Evolutionary conservation across 2,888 invertebrate genomes (phyloP).

Genomic region (Epicampocera succincta): DNA sequence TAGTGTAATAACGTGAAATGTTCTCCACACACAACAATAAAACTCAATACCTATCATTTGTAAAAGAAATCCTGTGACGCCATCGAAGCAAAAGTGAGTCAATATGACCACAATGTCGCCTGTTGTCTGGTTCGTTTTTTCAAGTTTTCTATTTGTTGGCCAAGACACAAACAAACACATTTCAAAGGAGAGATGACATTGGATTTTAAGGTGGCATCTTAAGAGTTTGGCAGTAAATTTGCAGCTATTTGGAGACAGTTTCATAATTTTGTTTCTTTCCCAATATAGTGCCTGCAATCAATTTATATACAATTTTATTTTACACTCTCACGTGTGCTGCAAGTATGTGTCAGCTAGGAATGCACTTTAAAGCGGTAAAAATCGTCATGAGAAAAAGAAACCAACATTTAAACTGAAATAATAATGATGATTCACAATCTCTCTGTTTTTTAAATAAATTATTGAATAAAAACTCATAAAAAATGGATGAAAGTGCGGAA

Average conservation of each 20-base stretch:
- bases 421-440: slow-evolving; percentile 49
- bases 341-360: slow-evolving; percentile 15
- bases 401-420: neutral
- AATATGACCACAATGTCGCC: slow-evolving; percentile 51
- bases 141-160: slow-evolving; percentile 20
- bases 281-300: neutral
- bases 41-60: slow-evolving; percentile 40
- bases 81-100: slow-evolving; percentile 43
- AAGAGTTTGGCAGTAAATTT: slow-evolving; percentile 50
- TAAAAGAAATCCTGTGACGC: slow-evolving; percentile 48
- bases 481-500: slow-evolving; percentile 21
- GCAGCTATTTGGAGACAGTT: slow-evolving; percentile 44
- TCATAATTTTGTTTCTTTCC: slow-evolving; percentile 26
- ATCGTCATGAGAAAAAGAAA: slow-evolving; percentile 1
- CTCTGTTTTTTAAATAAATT: neutral
- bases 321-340: neutral
- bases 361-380: slow-evolving; percentile 35
- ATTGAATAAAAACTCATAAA: slow-evolving; percentile 3
- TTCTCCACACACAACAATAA: slow-evolving; percentile 5
- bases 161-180: slow-evolving; percentile 5
- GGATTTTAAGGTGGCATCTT: slow-evolving; percentile 43
- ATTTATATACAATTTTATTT: slow-evolving; percentile 37
- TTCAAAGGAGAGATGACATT: slow-evolving; percentile 30
- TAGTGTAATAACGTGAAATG: slow-evolving; percentile 18
- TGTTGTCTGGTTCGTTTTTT: slow-evolving; percentile 32